Percentiles rank a stretch among this genome's conserved stretches.
Evolutionary conservation across 2,888 invertebrate species (phyloP).

Genomic region (Colletes collaris): DNA sequence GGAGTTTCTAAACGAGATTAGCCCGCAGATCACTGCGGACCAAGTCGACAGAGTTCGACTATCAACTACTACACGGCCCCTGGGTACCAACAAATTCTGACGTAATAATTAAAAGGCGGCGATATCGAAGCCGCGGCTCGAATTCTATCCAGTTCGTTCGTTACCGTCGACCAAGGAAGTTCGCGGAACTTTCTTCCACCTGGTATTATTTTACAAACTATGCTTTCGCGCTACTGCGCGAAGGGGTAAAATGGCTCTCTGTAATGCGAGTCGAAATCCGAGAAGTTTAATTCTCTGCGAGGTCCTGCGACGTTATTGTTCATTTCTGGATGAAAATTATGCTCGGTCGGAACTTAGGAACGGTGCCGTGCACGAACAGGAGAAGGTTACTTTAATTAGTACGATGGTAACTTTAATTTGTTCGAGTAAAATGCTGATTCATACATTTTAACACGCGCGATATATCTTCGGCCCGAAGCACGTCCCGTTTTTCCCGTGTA

Average conservation of each 20-base stretch:
- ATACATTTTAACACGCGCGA: too few species aligned
- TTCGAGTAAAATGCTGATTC: too few species aligned
- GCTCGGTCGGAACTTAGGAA: neutral
- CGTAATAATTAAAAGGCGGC: slow-evolving; percentile 41
- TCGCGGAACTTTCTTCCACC: slow-evolving; percentile 24
- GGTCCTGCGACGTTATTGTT: slow-evolving; percentile 3
- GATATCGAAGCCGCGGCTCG: slow-evolving; percentile 13
- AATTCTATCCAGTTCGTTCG: slow-evolving; percentile 20
- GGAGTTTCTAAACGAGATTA: slow-evolving; percentile 70
- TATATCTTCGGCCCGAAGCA: too few species aligned
- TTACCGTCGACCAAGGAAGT: slow-evolving; percentile 9
- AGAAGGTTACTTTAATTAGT: too few species aligned
- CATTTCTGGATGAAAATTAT: slow-evolving; percentile 1
- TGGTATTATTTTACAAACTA: slow-evolving; percentile 25
- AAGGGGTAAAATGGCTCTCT: neutral
- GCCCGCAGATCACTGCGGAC: slow-evolving; percentile 57
- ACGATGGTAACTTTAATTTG: too few species aligned
- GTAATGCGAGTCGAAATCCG: slow-evolving; percentile 2
- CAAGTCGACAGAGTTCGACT: slow-evolving; percentile 53
- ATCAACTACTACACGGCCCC: slow-evolving; percentile 11
- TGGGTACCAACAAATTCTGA: slow-evolving; percentile 36
- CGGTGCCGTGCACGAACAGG: too few species aligned
- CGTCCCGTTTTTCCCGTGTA: too few species aligned
- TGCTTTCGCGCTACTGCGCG: neutral
- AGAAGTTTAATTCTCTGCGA: slow-evolving; percentile 13